These are phyloP conservation scores for Aulostomus chinensis DNA, from an alignment of 2,797 vertebrate genomes.

Conservation along the genomic window DNA sequence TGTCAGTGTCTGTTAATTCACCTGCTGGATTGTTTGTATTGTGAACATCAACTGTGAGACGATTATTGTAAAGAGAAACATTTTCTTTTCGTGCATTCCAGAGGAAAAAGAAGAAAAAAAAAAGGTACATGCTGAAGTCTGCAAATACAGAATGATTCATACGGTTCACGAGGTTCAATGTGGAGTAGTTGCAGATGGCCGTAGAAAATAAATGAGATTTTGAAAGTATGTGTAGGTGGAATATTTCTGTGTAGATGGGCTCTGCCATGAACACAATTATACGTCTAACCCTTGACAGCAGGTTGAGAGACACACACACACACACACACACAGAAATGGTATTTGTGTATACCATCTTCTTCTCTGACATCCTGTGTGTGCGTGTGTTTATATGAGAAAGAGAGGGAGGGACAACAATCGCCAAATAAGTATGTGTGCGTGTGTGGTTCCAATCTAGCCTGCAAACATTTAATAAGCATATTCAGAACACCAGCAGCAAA, in stretches of 20 bases:
- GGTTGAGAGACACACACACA: conserved; percentile 61
- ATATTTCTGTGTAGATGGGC: conserved; percentile 66
- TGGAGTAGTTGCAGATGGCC: conserved; percentile 70
- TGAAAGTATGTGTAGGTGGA: conserved; percentile 77
- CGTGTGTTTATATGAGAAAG: conserved; percentile 7
- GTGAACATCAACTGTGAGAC: no score
- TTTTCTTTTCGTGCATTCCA: conserved; percentile 32
- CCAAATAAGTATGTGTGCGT: conserved; percentile 10
- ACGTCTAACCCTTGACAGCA: conserved; percentile 69
- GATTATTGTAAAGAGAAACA: no score
- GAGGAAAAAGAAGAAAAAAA: background rate
- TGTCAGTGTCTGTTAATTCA: no score
- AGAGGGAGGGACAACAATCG: conserved; percentile 4
- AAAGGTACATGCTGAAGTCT: conserved; percentile 44
- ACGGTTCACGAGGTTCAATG: conserved; percentile 69
- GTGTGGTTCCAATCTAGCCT: no score
- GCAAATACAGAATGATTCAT: conserved; percentile 62
- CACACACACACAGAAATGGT: conserved; percentile 52
- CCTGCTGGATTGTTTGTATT: no score
- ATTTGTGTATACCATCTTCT: conserved; percentile 56
- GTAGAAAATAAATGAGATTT: conserved; percentile 74
- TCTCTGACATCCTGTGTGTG: conserved; percentile 23
- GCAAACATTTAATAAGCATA: conserved; percentile 22
- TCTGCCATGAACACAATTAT: conserved; percentile 71
- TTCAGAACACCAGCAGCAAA: conserved; percentile 4